Conservation (phyloP, 2,888 invertebrate species). For the Prenolepis imparis region DNA sequence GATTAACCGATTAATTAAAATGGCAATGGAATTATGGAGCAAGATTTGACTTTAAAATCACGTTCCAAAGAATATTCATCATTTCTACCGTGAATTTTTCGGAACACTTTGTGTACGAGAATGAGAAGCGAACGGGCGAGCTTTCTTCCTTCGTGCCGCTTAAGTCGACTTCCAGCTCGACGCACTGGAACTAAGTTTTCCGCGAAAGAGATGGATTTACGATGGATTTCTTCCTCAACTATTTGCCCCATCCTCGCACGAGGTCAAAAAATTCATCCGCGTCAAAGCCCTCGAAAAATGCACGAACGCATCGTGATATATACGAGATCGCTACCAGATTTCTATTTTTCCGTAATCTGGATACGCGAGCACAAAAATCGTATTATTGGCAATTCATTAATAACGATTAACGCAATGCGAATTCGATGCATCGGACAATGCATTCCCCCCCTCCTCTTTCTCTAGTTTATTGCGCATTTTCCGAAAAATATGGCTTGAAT, state of each 20-base stretch:
- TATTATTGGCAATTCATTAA: slow-evolving; percentile 28
- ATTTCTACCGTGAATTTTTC: slow-evolving; percentile 17
- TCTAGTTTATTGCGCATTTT: background rate
- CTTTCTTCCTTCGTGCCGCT: slow-evolving; percentile 59
- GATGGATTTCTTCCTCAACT: slow-evolving; percentile 56
- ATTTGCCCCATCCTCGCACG: slow-evolving; percentile 38
- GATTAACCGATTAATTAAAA: slow-evolving; percentile 19
- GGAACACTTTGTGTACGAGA: slow-evolving; percentile 20
- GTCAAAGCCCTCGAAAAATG: slow-evolving; percentile 20
- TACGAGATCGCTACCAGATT: slow-evolving; percentile 9
- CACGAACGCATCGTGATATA: background rate
- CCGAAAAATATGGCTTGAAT: slow-evolving; percentile 12
- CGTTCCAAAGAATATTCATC: slow-evolving; percentile 30
- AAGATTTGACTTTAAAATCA: background rate
- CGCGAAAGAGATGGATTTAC: slow-evolving; percentile 71
- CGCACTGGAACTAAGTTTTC: slow-evolving; percentile 58
- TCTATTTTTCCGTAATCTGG: background rate
- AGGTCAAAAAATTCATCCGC: slow-evolving; percentile 50
- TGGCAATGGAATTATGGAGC: background rate
- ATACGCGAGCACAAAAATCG: slow-evolving; percentile 8
- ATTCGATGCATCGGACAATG: background rate
- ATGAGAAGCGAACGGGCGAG: slow-evolving; percentile 28
- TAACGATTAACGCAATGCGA: slow-evolving; percentile 28
- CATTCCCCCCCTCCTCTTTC: background rate
- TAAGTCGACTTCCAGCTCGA: slow-evolving; percentile 62